These are phyloP conservation scores for Arvicanthis niloticus DNA, from an alignment of 2,113 vertebrate species.

Conservation along the genomic window DNA sequence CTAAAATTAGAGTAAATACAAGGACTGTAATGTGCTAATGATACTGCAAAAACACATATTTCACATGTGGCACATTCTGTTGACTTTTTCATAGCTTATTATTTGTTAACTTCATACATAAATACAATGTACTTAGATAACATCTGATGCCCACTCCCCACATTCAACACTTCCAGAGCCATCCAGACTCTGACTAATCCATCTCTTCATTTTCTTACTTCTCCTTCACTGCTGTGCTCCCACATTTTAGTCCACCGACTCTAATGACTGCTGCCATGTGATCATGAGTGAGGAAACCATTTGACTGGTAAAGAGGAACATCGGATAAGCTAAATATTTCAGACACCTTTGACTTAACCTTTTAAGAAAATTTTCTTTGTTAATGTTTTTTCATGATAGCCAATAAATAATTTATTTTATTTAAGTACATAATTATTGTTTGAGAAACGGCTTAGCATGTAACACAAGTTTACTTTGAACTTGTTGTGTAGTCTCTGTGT, in stretches of 20 bases:
- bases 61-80: background rate
- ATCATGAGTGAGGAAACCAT: background rate
- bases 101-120: background rate
- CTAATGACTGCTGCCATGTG: background rate
- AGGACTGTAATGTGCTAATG: too few species aligned
- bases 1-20: background rate
- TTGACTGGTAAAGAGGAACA: background rate
- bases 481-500: background rate
- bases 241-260: background rate
- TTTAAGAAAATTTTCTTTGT: background rate
- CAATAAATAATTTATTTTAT: background rate
- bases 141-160: too few species aligned
- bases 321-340: background rate
- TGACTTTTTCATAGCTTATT: background rate
- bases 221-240: too few species aligned
- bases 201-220: too few species aligned
- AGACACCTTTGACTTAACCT: background rate
- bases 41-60: background rate
- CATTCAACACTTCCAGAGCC: too few species aligned
- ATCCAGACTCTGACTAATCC: too few species aligned
- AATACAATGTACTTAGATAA: background rate
- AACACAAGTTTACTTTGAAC: background rate
- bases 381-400: background rate
- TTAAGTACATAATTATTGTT: background rate
- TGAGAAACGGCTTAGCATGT: background rate